phyloP scores from a whole-genome alignment of 2,888 invertebrate genomes.

The Branchipolynoe longqiensis region DNA sequence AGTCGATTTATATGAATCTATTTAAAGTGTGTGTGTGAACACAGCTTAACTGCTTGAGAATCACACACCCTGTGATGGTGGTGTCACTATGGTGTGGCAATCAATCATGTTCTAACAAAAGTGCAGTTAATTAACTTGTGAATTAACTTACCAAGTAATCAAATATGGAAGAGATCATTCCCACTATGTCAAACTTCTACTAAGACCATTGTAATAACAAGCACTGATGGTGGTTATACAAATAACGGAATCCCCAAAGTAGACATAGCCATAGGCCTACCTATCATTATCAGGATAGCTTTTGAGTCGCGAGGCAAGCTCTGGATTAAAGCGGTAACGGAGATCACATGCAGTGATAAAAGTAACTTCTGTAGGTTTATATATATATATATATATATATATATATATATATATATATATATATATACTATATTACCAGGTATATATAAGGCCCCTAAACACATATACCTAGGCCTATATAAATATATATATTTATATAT shows the following conservation, averaged over 20 bases:
- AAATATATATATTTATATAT: no score
- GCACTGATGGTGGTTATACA: not conserved
- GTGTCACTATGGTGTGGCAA: no score
- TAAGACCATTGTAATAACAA: no score
- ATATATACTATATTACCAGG: no score
- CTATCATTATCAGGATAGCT: not conserved
- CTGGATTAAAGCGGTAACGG: not conserved
- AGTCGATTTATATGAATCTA: no score
- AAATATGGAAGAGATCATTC: not conserved
- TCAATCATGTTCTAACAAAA: no score
- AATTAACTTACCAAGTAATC: no score
- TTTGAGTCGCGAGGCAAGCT: not conserved
- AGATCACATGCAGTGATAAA: not conserved
- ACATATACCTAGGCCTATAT: not conserved
- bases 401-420: no score
- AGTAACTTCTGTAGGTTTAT: constrained; percentile 17
- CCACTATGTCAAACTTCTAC: constrained; percentile 18
- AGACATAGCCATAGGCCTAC: not conserved
- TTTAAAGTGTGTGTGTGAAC: no score
- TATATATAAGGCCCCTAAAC: not conserved
- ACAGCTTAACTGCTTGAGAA: constrained; percentile 31
- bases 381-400: not conserved
- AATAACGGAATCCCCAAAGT: not conserved
- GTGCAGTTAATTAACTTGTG: no score
- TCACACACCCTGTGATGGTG: constrained; percentile 32